Percentiles rank a stretch among this genome's conserved stretches.
Conservation (phyloP, 1,140 invertebrate species). For the Calliphora vicina region DNA sequence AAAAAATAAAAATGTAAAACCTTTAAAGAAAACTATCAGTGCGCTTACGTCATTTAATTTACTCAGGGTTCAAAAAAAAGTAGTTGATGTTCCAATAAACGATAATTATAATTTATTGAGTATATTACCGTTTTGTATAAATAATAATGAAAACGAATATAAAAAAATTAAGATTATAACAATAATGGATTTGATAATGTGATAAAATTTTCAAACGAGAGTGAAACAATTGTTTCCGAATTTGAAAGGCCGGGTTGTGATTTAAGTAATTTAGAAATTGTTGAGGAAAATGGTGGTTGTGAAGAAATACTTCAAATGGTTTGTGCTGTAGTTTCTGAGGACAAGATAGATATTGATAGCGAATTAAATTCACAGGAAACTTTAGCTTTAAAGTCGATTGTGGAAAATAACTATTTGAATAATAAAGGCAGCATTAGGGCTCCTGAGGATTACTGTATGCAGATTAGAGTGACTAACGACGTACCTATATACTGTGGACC, state of each 20-base stretch:
- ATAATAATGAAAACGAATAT: no score
- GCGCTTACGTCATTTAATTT: neutral
- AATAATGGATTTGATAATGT: neutral
- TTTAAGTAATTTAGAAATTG: neutral
- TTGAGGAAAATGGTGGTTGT: neutral
- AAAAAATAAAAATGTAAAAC: neutral
- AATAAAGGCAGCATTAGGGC: neutral
- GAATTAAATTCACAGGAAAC: neutral
- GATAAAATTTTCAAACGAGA: neutral
- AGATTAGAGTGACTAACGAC: neutral
- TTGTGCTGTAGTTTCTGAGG: neutral
- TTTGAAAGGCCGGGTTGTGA: neutral
- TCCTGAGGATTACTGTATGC: neutral
- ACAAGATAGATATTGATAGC: neutral
- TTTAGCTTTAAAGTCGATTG: neutral
- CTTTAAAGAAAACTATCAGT: neutral
- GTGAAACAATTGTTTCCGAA: neutral
- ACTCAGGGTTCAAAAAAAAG: neutral
- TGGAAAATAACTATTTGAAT: neutral
- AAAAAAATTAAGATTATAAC: no score
- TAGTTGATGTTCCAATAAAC: no score
- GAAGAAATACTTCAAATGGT: neutral
- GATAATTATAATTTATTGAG: no score
- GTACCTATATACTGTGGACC: neutral
- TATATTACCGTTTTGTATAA: no score